Evolutionary conservation across 2,113 vertebrate genomes (phyloP).

Genomic region (Xyliphius kryptos): DNA sequence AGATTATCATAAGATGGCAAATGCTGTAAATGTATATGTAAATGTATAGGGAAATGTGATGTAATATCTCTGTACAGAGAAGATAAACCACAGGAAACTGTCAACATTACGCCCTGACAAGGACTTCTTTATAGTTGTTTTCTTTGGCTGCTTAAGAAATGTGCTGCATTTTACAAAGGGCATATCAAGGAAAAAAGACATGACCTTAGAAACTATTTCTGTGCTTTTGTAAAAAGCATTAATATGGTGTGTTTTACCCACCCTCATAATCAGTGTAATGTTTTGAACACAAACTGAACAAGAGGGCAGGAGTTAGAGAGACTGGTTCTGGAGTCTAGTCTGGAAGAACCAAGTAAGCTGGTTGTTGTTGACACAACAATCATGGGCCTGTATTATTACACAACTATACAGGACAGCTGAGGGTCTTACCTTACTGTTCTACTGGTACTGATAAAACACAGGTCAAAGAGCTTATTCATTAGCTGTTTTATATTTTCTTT

Average conservation of each 20-base stretch:
- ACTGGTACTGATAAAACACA: too few species aligned
- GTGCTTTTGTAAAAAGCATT: conserved; percentile 22
- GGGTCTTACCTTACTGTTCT: too few species aligned
- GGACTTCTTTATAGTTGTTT: too few species aligned
- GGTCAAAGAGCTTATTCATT: too few species aligned
- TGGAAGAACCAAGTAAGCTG: conserved; percentile 34
- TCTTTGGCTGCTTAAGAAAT: too few species aligned
- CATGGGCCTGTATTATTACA: conserved; percentile 30
- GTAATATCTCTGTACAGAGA: too few species aligned
- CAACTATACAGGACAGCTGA: conserved; percentile 23
- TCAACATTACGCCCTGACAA: too few species aligned
- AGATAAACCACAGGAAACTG: too few species aligned
- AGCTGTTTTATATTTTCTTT: too few species aligned
- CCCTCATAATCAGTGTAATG: conserved; percentile 31
- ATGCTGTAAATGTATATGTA: too few species aligned
- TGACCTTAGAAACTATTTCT: conserved; percentile 23
- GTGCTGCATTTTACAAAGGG: conserved; percentile 8
- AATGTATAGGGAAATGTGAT: too few species aligned
- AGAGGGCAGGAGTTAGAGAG: conserved; percentile 22
- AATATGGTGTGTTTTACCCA: conserved; percentile 21
- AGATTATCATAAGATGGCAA: too few species aligned
- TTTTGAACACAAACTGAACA: conserved; percentile 41
- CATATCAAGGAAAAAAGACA: conserved; percentile 10
- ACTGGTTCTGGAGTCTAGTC: conserved; percentile 23
- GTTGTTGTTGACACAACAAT: conserved; percentile 44